Base-by-base conservation (phyloP, 2,797 vertebrate species). In the Eutrigla gurnardus region DNA sequence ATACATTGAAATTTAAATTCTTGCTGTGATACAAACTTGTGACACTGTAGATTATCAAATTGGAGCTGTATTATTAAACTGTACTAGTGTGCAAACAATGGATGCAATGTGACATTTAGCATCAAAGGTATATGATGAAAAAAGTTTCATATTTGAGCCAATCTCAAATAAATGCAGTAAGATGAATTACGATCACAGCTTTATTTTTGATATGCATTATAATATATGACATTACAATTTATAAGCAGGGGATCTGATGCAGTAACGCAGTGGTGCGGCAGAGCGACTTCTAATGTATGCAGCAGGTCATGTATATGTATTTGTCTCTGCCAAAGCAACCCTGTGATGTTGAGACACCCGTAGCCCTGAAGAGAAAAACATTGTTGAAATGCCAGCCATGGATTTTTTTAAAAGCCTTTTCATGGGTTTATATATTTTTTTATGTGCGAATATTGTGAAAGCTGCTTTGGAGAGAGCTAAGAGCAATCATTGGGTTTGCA, bases 331-430 rank as follows among this genome's bases (percentile, higher is more conserved):
- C 88, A 91, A 91, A 86, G 87, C 73, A 90, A 91, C 67, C 84
- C 86, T 93, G 86, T 94, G 90, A 93, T 88, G 86, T 90, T 85
- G 79, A 73, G 92, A 65, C 84, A 90, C 75, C 84, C 73, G 86
- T 80, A 74, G 86, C 84, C 88, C 83, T 58, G 72, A 75, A 88
- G 73, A 86, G 84, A 83, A 88, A 91, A 90, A 86, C 77, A 90
- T 73, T 87, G 87, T 93, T 93, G 87, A 93, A 91, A 93, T 94
- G 90, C 81, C 79, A 90, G 87, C 87, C 83, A 91, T 91, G 88
- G 84, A 87, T 90, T 78, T 54, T 13, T 18, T 49, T 49, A 71
- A 77, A 85, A 84, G 74, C 45, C 50, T 80, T 82, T 83, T 82
- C 58, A 75, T 76, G 72, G 68, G 59, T 68, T 17, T 53, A 53